Evolutionary conservation across 2,797 vertebrate species (phyloP).

Genomic region (Xenentodon cancila): DNA sequence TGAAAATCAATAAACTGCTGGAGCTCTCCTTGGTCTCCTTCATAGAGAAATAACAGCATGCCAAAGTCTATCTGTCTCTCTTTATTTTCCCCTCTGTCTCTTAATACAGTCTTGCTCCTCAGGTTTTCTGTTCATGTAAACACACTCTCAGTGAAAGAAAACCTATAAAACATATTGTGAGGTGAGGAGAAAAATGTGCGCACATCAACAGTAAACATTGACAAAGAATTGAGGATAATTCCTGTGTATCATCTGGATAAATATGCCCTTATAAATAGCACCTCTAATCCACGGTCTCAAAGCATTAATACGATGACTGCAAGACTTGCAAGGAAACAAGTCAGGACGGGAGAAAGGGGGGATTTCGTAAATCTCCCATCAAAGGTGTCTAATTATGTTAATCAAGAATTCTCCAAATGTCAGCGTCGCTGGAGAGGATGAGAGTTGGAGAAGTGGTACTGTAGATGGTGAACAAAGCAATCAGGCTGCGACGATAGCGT

Average conservation of each 20-base stretch:
- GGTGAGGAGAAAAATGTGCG: conserved; percentile 4
- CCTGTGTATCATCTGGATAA: conserved; percentile 62
- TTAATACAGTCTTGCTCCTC: conserved; percentile 23
- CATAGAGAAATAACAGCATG: conserved; percentile 69
- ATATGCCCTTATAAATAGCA: conserved; percentile 81
- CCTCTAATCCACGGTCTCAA: conserved; percentile 74
- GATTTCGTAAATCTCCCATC: conserved; percentile 93
- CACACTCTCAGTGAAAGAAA: background rate
- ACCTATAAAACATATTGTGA: conserved; percentile 9
- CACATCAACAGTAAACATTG: conserved; percentile 43
- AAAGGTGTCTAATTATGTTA: conserved; percentile 98
- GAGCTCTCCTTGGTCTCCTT: conserved; percentile 63
- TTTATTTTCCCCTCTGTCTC: conserved; percentile 30
- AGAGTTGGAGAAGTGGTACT: conserved; percentile 80
- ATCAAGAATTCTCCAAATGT: conserved; percentile 97
- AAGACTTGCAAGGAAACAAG: conserved; percentile 75
- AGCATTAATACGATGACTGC: conserved; percentile 67
- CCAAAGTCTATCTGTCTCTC: conserved; percentile 55
- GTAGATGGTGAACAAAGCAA: conserved; percentile 83
- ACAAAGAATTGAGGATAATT: conserved; percentile 34
- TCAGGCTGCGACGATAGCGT: conserved; percentile 60
- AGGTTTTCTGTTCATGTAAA: conserved; percentile 30
- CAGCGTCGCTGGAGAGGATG: conserved; percentile 87
- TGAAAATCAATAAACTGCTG: conserved; percentile 79
- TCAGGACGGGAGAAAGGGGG: conserved; percentile 69